These are phyloP conservation scores for Penaeus japonicus DNA, from an alignment of 1,140 invertebrate species.

Conservation along the genomic window DNA sequence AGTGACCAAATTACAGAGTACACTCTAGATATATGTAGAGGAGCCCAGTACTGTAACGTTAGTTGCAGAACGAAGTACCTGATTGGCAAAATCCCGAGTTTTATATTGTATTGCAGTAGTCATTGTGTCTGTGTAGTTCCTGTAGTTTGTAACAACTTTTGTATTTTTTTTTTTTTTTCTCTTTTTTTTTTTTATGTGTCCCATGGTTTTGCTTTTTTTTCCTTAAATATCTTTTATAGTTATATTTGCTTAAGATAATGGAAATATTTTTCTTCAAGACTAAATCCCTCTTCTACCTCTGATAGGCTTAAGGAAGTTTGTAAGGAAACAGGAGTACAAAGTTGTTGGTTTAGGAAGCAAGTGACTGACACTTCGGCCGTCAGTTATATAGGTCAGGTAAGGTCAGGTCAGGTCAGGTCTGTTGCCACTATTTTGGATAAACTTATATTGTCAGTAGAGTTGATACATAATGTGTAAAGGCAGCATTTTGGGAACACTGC, in stretches of 20 bases:
- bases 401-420: too few species aligned
- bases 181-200: background rate
- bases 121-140: conserved; percentile 49
- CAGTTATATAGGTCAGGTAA: background rate
- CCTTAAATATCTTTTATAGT: too few species aligned
- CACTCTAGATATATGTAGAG: background rate
- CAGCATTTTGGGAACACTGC: too few species aligned
- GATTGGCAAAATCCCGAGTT: conserved; percentile 44
- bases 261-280: conserved; percentile 14
- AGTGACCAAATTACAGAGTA: too few species aligned
- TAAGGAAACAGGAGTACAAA: conserved; percentile 46
- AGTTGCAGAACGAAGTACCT: conserved; percentile 48
- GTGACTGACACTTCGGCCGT: background rate
- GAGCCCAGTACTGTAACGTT: conserved; percentile 1
- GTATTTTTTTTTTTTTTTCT: conserved; percentile 15
- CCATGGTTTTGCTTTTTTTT: background rate
- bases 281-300: conserved; percentile 51
- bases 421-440: conserved; percentile 2
- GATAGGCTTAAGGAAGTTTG: conserved; percentile 45
- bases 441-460: background rate
- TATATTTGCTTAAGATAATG: conserved; percentile 23
- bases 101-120: conserved; percentile 56
- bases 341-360: conserved; percentile 30
- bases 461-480: too few species aligned
- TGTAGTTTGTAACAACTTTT: conserved; percentile 48